Evolutionary conservation across 2,888 invertebrate species (phyloP), one percentile per base, ranked within the genome.

Genomic region (Hanleya hanleyi): DNA sequence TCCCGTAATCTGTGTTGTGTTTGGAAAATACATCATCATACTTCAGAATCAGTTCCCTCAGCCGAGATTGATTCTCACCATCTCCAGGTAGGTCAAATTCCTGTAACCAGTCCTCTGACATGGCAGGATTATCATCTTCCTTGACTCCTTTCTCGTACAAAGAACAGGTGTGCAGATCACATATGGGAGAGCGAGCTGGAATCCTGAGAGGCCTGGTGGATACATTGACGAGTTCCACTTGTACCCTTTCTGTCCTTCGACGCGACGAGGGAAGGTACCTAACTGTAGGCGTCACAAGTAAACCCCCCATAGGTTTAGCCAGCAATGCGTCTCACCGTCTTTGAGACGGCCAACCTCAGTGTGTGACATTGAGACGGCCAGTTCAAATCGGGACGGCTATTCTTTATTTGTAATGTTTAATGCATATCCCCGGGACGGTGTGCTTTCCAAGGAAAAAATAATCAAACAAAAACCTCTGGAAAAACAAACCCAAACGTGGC

Each of bases 1-100:
- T 51, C n/a, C 41, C 61, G 4, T 18, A 51, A 33, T 69, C 69
- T 37, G 41, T 41, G 18, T 41, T 18, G 38, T 37, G 41, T 12
- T 41, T 9, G 9, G 41, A 41, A 18, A 41, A 41, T 12, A 41
- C 41, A 41, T 18, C 9, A 69, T 57, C 69, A 5, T 37, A 49
- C 18, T 65, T 38, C 12, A n/a, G 36, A 66, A 70, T 47, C 26
- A 70, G 26, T 32, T 70, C 65, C 15, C 18, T 41, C 18, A 41
- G 41, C 18, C 18, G 41, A 18, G 9, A 9, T 18, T 41, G 9
- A 41, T 41, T 18, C 18, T 18, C 41, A 9, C 18, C 41, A 9
- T 12, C 18, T 12, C 9, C 18, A 18, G 9, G 9, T 18, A 9
- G 18, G 41, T 41, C 18, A 18, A 41, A 41, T 41, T 41, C 41